Percentiles rank a stretch among this genome's conserved stretches.
These are phyloP conservation scores for Rhysida immarginata DNA, from an alignment of 1,140 invertebrate species.

Conservation along the genomic window DNA sequence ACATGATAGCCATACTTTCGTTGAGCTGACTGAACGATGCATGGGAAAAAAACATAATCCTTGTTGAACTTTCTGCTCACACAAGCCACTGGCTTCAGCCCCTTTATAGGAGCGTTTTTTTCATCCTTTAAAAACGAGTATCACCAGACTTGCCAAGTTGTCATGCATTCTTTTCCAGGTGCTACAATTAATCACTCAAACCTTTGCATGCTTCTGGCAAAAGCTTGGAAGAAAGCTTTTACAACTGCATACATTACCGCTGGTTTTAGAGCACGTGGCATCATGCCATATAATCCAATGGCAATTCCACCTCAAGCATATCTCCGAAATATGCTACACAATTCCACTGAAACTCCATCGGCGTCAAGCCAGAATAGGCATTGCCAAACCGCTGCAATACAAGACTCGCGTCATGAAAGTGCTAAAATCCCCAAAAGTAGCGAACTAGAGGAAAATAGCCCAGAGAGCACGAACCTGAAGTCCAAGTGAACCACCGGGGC, in stretches of 20 bases:
- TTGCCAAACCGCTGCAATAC: too few species aligned
- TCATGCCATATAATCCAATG: too few species aligned
- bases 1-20: background rate
- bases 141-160: background rate
- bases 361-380: too few species aligned
- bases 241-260: background rate
- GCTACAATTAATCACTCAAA: background rate
- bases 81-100: constrained; percentile 2
- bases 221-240: background rate
- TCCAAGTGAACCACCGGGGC: too few species aligned
- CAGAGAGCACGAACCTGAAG: too few species aligned
- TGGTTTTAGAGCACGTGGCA: background rate
- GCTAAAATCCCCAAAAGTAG: too few species aligned
- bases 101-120: background rate
- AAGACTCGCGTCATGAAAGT: too few species aligned
- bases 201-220: background rate
- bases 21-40: background rate
- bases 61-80: background rate
- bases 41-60: constrained; percentile 2
- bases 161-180: background rate
- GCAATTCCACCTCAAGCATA: too few species aligned
- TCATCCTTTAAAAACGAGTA: background rate
- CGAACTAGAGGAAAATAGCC: too few species aligned
- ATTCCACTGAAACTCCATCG: too few species aligned
- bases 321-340: too few species aligned